A percentile compares a stretch with the other conserved stretches of the same genome.
Conservation (phyloP, 2,113 vertebrate species). For the Passer domesticus region DNA sequence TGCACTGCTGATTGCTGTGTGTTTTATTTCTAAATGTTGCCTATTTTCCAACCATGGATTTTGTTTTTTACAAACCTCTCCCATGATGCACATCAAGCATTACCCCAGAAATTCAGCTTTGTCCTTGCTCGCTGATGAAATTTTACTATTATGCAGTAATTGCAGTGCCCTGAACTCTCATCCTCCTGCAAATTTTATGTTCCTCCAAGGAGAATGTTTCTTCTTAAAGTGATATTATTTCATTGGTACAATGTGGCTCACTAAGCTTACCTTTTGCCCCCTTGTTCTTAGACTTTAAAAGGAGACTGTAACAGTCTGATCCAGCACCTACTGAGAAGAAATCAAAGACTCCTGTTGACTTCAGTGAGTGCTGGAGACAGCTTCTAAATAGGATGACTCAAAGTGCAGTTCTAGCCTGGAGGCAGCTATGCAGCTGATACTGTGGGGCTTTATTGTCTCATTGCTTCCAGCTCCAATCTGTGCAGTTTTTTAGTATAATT, state of each 20-base stretch:
- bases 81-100: background rate
- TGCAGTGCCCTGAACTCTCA: constrained; percentile 4
- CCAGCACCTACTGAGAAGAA: constrained; percentile 25
- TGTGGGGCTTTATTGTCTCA: constrained; percentile 17
- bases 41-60: background rate
- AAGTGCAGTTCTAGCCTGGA: constrained; percentile 5
- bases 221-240: constrained; percentile 29
- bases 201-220: background rate
- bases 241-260: background rate
- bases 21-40: background rate
- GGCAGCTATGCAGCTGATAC: constrained; percentile 36
- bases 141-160: constrained; percentile 3
- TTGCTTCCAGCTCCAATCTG: constrained; percentile 24
- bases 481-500: constrained; percentile 7
- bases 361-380: constrained; percentile 12
- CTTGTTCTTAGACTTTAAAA: constrained; percentile 38
- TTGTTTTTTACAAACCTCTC: background rate
- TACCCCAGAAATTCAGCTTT: background rate
- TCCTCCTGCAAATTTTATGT: background rate
- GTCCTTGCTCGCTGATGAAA: background rate
- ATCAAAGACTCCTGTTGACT: constrained; percentile 59
- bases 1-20: background rate
- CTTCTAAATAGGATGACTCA: constrained; percentile 25
- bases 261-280: constrained; percentile 21
- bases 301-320: background rate